Evolutionary conservation across 2,113 vertebrate species (phyloP), one percentile per base, ranked within the genome.

Genomic region (Phocoena sinus): DNA sequence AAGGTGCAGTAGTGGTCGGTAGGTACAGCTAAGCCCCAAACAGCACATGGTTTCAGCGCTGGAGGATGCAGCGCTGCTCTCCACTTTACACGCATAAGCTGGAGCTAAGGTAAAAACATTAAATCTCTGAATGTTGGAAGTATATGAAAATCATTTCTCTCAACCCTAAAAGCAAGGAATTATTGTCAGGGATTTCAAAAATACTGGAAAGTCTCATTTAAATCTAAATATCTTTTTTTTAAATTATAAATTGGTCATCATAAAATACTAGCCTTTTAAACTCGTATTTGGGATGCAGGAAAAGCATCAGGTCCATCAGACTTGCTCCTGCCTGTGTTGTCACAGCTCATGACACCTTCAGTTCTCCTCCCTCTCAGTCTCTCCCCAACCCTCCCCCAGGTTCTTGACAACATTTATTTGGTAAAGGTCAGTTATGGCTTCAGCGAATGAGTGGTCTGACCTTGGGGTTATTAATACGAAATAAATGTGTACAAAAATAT

Each of bases 371-470:
- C 96, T 97, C 96, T 97, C 94, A 60, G 84, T 67, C n/a, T 97
- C 94, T 93, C 86, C 96, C 96, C 38, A 81, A 13, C 94, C 97
- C 97, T 96, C 95, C 97, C 94, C 70, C 95, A 95, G 41, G 95
- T 96, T 96, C 92, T 98, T 98, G 96, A 97, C 97, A 98, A 98
- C 94, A 96, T 98, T 95, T 98, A 98, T 99, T 99, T 98, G 98
- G 98, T 98, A 98, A 98, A 98, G 98, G 98, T 99, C 98, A 98
- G 97, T 98, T 99, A 99, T 99, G 99, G 99, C 99, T 99, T 99
- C 98, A 65, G 97, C 96, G 70, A 97, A 96, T 97, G 95, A 95
- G 96, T 98, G 96, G 97, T 97, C 98, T 98, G 98, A 98, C 98
- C 98, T 98, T 97, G 97, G 97, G 92, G 96, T 98, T 95, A 97